Base-by-base conservation (phyloP, 2,888 invertebrate genomes). In the Nezara viridula region DNA sequence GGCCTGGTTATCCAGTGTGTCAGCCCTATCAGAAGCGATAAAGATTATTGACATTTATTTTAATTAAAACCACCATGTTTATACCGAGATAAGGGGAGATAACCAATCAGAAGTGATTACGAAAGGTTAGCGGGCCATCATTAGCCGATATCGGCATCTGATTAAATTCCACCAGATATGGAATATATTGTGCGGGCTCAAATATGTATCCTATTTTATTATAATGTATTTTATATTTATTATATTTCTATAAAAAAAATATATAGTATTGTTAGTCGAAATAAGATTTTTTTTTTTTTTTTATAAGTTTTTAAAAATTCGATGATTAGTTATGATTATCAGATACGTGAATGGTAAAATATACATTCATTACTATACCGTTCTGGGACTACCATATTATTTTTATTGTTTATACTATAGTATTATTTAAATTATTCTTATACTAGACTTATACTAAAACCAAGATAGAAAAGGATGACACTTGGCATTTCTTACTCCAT, bases 11-110 rank as follows among this genome's bases (percentile, higher is more conserved):
- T 73, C 66, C 66, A 37, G 32, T 21, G 1, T 73, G 66, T 73
- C 66, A 73, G 37, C 66, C 7, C 66, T 73, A 73, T 73, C 66
- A 73, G 66, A 14, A 14, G 19, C 2, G 66, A 73, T 73, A 73
- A 73, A 73, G 66, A 73, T 73, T 73, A 73, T 27, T 73, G 66
- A 7, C 66, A 37, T 73, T 73, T 73, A 73, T 73, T 73, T 73
- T 73, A 73, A 73, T 73, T 73, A 73, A 73, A 73, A 73, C 32
- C 66, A 2, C 66, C 32, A 73, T 73, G 6, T 37, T 73, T 73
- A 73, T 37, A 19, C 27, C 27, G 7, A 19, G 66, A 73, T 73
- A 73, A 73, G 32, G 6, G 3, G 37, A 40, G 81, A 47, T 81
- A 81, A n/a, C 44, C 40, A 81, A 81, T 81, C 44, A n/a, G n/a